Percentiles rank a stretch among this genome's conserved stretches.
Evolutionary conservation across 2,113 vertebrate genomes (phyloP).

Genomic region (Esox niger): DNA sequence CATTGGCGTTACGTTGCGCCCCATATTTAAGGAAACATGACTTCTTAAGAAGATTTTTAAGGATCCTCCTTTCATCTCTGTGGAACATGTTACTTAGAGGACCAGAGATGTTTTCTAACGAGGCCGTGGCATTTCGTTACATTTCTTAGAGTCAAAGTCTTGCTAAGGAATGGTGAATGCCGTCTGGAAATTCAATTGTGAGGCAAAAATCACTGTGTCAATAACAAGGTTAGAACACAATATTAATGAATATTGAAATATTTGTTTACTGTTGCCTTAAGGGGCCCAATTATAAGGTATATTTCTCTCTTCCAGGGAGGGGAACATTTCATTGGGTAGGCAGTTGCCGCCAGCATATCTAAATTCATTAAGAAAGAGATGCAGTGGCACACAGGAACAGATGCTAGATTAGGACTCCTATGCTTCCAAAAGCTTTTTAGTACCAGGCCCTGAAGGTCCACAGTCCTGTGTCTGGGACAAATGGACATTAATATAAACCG

Average conservation of each 20-base stretch:
- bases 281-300: too few species aligned
- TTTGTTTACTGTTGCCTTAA: too few species aligned
- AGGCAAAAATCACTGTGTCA: constrained; percentile 10
- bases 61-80: background rate
- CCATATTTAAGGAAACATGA: background rate
- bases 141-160: constrained; percentile 19
- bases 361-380: too few species aligned
- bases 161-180: constrained; percentile 7
- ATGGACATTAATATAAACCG: background rate
- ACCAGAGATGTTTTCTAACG: constrained; percentile 14
- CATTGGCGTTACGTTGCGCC: background rate
- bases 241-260: too few species aligned
- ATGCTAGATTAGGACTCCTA: too few species aligned
- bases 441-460: background rate
- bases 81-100: background rate
- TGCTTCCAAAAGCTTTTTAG: background rate
- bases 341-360: too few species aligned
- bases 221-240: too few species aligned
- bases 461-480: background rate
- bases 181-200: constrained; percentile 30
- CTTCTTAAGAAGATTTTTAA: background rate
- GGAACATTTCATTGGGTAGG: too few species aligned
- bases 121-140: constrained; percentile 12
- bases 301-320: too few species aligned
- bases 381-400: too few species aligned